phyloP scores from a whole-genome alignment of 2,113 vertebrate genomes.

The Romanogobio albipinnatus region DNA sequence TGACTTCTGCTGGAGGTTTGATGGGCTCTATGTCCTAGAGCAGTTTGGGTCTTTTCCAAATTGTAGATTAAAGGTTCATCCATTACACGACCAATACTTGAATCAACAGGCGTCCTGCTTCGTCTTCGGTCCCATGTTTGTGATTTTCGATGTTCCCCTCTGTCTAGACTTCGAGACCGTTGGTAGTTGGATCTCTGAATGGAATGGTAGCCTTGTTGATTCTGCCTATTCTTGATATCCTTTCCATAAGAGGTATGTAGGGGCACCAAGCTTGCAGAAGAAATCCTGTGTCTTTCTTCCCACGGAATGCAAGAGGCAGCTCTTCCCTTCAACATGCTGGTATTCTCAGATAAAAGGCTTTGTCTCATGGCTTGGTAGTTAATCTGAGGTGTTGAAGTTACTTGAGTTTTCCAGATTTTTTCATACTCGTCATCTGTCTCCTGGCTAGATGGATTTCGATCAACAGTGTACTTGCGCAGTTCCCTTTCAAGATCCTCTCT shows the following conservation, averaged over 20 bases:
- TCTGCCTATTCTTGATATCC: constrained; percentile 17
- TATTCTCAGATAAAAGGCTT: constrained; percentile 34
- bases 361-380: constrained; percentile 48
- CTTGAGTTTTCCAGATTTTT: constrained; percentile 59
- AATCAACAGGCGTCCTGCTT: constrained; percentile 50
- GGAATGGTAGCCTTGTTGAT: constrained; percentile 41
- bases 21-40: constrained; percentile 1
- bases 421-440: not conserved
- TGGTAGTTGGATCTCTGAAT: constrained; percentile 57
- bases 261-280: constrained; percentile 57
- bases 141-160: constrained; percentile 50
- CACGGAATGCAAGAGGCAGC: constrained; percentile 62
- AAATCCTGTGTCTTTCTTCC: constrained; percentile 60
- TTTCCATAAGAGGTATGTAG: constrained; percentile 29
- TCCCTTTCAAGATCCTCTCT: constrained; percentile 75
- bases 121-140: constrained; percentile 35
- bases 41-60: constrained; percentile 9
- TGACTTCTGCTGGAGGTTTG: constrained; percentile 16
- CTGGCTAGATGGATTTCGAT: constrained; percentile 37
- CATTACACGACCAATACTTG: constrained; percentile 14
- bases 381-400: constrained; percentile 61
- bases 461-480: constrained; percentile 66
- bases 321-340: constrained; percentile 40
- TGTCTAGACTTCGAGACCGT: constrained; percentile 61
- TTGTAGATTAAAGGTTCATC: constrained; percentile 28